Percentiles rank a stretch among this genome's conserved stretches.
These are phyloP conservation scores for Cyclophora punctaria DNA, from an alignment of 2,888 invertebrate species.

Conservation along the genomic window DNA sequence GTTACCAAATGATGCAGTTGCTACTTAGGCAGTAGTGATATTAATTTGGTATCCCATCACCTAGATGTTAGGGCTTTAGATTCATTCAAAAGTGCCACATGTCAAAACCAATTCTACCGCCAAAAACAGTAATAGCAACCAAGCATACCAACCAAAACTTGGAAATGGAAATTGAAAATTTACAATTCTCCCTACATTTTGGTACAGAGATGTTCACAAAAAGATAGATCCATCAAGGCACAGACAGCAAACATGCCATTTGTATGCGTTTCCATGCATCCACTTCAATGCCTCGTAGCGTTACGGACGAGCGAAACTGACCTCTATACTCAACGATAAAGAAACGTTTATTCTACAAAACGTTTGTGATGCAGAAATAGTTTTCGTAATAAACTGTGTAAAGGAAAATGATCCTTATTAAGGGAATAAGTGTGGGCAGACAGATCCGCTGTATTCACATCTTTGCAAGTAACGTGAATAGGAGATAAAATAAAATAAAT, in stretches of 20 bases:
- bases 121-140: too few species aligned
- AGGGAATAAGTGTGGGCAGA: not conserved
- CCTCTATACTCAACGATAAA: conserved; percentile 21
- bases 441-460: not conserved
- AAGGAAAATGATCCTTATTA: conserved; percentile 8
- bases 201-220: conserved; percentile 14
- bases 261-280: conserved; percentile 40
- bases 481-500: too few species aligned
- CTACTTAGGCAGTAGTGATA: too few species aligned
- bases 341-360: not conserved
- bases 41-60: too few species aligned
- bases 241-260: conserved; percentile 43
- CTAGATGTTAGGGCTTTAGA: too few species aligned
- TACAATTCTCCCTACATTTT: conserved; percentile 10
- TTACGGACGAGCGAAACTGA: conserved; percentile 19
- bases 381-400: conserved; percentile 2
- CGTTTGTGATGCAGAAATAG: conserved; percentile 6
- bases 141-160: too few species aligned
- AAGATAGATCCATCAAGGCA: conserved; percentile 30
- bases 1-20: too few species aligned
- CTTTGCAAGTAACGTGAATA: too few species aligned
- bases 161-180: conserved; percentile 8
- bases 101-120: too few species aligned
- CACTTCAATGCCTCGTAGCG: conserved; percentile 15
- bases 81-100: too few species aligned